Conservation (phyloP, 2,113 vertebrate genomes). For the Vireo altiloquus region DNA sequence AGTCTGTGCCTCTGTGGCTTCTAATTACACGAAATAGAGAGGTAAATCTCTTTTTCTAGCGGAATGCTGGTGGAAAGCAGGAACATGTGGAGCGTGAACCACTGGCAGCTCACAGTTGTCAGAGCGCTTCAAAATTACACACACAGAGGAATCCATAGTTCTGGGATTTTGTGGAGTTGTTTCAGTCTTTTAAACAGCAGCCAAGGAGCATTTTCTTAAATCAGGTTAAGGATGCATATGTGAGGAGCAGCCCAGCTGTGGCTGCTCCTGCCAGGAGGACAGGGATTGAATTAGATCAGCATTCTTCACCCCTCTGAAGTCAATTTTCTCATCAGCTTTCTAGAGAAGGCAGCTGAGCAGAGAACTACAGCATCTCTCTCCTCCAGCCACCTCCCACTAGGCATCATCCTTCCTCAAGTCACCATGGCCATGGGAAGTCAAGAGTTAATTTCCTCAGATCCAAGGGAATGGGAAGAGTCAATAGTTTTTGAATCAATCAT, state of each 20-base stretch:
- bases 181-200: not conserved
- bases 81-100: rapidly evolving
- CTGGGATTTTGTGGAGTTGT: not conserved
- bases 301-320: not conserved
- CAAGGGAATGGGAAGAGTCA: not conserved
- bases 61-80: not conserved
- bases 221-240: not conserved
- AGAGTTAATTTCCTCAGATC: not conserved
- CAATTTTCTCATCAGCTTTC: not conserved
- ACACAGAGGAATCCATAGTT: no score
- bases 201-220: not conserved
- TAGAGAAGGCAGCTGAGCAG: not conserved
- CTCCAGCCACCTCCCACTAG: not conserved
- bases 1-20: not conserved
- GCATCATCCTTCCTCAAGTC: not conserved
- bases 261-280: not conserved
- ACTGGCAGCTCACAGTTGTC: not conserved
- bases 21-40: not conserved
- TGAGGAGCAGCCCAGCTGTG: not conserved
- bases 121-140: not conserved
- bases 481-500: not conserved
- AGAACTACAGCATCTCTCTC: not conserved
- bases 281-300: not conserved
- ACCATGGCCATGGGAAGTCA: not conserved
- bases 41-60: not conserved